A percentile compares a stretch with the other conserved stretches of the same genome.
These are phyloP conservation scores for Cuniculus paca DNA, from an alignment of 2,797 vertebrate species.

Conservation along the genomic window DNA sequence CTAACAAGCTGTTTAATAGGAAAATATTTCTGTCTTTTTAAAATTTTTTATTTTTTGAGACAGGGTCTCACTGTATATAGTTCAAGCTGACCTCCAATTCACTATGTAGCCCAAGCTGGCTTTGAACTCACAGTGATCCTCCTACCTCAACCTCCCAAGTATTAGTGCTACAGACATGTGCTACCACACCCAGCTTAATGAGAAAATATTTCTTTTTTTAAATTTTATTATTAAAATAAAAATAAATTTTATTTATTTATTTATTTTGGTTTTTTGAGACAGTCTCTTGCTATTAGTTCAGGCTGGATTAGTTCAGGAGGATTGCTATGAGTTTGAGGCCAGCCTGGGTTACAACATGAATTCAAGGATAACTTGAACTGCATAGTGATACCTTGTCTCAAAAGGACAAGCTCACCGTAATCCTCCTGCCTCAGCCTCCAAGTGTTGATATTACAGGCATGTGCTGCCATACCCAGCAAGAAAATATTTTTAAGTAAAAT, in stretches of 20 bases:
- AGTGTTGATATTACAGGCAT: neutral
- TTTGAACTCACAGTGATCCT: neutral
- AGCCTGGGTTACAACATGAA: too few relatives aligned
- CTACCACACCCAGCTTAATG: neutral
- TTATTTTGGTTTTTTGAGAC: neutral
- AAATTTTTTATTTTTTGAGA: neutral
- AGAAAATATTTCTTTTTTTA: neutral
- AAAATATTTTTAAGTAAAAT: slow-evolving; percentile 53
- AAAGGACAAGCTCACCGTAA: too few relatives aligned
- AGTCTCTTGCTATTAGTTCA: neutral
- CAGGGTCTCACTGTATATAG: neutral
- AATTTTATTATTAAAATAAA: too few relatives aligned
- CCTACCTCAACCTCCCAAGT: neutral
- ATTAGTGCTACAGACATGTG: neutral
- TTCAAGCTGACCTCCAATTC: neutral
- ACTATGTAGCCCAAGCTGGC: neutral
- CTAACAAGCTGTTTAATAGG: slow-evolving; percentile 26
- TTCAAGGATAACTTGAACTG: too few relatives aligned
- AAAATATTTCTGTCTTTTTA: neutral
- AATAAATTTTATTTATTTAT: neutral
- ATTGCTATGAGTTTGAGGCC: too few relatives aligned
- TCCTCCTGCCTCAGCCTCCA: neutral
- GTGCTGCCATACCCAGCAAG: neutral
- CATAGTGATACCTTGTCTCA: too few relatives aligned
- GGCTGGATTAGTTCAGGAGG: too few relatives aligned